phyloP scores from a whole-genome alignment of 2,888 invertebrate species.

The Aplocera efformata region DNA sequence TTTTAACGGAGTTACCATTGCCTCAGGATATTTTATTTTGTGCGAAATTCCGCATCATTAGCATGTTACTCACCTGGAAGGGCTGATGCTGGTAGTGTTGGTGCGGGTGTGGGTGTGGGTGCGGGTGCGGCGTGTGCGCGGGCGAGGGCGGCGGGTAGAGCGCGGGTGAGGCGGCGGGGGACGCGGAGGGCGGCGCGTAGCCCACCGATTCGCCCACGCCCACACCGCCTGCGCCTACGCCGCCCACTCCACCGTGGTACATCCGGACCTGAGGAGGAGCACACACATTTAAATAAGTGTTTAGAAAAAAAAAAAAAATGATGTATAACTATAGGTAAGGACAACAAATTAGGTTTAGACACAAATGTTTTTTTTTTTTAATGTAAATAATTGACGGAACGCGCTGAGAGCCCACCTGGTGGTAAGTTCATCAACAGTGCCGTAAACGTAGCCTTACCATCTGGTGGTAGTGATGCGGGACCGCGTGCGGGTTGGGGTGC shows the following conservation, averaged over 20 bases:
- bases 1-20: too few species aligned
- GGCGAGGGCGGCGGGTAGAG: slow-evolving; percentile 75
- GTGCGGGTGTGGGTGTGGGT: slow-evolving; percentile 47
- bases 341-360: too few species aligned
- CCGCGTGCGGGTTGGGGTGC: slow-evolving; percentile 62
- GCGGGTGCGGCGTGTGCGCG: slow-evolving; percentile 71
- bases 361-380: too few species aligned
- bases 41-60: too few species aligned
- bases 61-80: slow-evolving; percentile 53
- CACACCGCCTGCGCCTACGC: slow-evolving; percentile 39
- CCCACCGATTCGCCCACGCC: slow-evolving; percentile 31
- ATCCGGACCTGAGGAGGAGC: slow-evolving; percentile 87
- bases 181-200: slow-evolving; percentile 63
- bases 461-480: slow-evolving; percentile 71
- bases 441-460: too few species aligned
- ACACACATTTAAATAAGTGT: too few species aligned
- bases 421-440: too few species aligned
- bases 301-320: not conserved
- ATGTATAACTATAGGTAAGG: not conserved
- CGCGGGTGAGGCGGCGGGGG: slow-evolving; percentile 70
- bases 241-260: slow-evolving; percentile 73
- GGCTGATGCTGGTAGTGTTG: slow-evolving; percentile 67
- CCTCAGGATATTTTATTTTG: too few species aligned
- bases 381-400: too few species aligned
- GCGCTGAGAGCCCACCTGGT: too few species aligned